Evolutionary conservation across 2,113 vertebrate genomes (phyloP), one percentile per base, ranked within the genome.

Genomic region (Sprattus sprattus): DNA sequence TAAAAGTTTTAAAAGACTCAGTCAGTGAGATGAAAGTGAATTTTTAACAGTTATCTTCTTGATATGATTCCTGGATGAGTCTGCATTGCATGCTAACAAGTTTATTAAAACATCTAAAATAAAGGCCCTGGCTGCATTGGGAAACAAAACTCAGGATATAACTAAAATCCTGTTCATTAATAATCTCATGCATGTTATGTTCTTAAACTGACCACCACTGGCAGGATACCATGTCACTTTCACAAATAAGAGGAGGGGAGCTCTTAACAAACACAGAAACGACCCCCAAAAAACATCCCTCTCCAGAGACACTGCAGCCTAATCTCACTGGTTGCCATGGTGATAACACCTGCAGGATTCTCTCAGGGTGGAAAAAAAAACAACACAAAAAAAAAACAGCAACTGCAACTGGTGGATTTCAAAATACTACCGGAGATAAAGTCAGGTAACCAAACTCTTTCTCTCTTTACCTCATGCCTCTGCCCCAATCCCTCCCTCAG

Each of bases 381-480:
- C 39, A 6, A 6, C 57, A 28, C 13, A 71, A 71, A 71, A 71
- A 71, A 32, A 71, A 15, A 13, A 32, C 6, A 32, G 9, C 16
- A 10, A 39, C 32, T 44, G 71, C 71, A 78, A 78, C 71, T 78
- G 71, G 71, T 78, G 28, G 71, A 78, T 78, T 78, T 78, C 71
- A 78, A 78, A 90, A 89, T 85, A 88, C 82, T 71, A 86, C 83
- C 80, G 83, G 50, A 89, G 86, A 89, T 90, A 85, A 78, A 84
- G 87, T 83, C 80, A 67, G 81, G 91, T 90, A 91, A 90, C 87
- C 83, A 49, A 88, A 89, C 87, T 88, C 89, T 50, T 85, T 82
- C 50, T 81, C 81, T 85, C 86, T 83, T 47, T 82, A 32, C 83
- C 80, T 81, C 82, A 28, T 81, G 20, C 9, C 47, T 57, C 20